Evolutionary conservation across 2,113 vertebrate species (phyloP).

Genomic region (Pangasianodon gigas): DNA sequence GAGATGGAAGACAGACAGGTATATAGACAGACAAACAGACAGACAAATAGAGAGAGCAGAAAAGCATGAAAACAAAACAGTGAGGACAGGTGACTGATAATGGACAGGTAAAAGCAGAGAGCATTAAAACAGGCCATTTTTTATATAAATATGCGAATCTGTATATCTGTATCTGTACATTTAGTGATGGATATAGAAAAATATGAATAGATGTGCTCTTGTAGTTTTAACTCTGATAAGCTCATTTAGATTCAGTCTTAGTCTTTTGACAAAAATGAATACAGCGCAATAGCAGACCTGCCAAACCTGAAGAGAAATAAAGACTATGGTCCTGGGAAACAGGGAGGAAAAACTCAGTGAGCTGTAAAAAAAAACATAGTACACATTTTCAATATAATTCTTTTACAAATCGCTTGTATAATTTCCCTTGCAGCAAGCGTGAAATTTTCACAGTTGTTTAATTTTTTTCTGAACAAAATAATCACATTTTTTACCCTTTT

Average conservation of each 20-base stretch:
- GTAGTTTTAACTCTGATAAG: background rate
- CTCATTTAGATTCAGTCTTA: background rate
- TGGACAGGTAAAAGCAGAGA: background rate
- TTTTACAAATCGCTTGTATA: no score
- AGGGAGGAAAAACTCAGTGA: background rate
- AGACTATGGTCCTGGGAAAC: background rate
- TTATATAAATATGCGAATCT: background rate
- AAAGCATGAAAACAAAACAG: slow-evolving; percentile 11
- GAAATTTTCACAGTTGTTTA: background rate
- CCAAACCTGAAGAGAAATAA: background rate
- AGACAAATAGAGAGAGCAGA: slow-evolving; percentile 38
- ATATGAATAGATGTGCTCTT: background rate
- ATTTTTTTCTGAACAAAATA: background rate
- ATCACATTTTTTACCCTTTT: background rate
- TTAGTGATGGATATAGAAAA: background rate
- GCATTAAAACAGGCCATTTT: background rate
- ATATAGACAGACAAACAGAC: slow-evolving; percentile 59
- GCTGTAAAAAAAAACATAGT: background rate
- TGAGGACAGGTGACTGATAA: background rate
- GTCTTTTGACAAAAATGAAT: background rate
- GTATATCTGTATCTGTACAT: background rate
- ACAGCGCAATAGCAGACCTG: background rate
- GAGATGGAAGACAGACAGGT: slow-evolving; percentile 12
- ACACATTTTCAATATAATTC: background rate
- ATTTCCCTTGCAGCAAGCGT: background rate